phyloP scores from a whole-genome alignment of 2,797 vertebrate species.

The Brachymystax lenok region DNA sequence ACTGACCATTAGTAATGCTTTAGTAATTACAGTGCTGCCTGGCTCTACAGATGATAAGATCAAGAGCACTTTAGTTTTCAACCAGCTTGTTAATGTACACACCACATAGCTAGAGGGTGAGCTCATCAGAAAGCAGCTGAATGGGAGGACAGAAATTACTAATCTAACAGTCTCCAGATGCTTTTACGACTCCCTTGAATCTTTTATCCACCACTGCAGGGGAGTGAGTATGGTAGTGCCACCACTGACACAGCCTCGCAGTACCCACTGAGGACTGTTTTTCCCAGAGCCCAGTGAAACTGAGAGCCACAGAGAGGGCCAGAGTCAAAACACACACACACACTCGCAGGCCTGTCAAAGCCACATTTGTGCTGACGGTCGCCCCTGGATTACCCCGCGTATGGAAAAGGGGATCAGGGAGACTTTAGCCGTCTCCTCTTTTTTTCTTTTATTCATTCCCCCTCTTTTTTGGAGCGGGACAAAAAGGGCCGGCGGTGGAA shows the following conservation, averaged over 20 bases:
- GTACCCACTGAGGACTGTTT: not conserved
- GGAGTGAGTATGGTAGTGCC: conserved; percentile 6
- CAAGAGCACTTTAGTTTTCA: conserved; percentile 28
- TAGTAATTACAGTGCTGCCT: conserved; percentile 35
- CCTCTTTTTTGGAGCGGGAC: conserved; percentile 68
- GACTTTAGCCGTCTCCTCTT: conserved; percentile 74
- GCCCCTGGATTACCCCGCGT: conserved; percentile 71
- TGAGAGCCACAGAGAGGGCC: not conserved
- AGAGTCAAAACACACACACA: conserved; percentile 17
- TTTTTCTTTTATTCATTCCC: conserved; percentile 69
- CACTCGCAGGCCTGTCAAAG: conserved; percentile 55
- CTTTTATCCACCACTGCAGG: not conserved
- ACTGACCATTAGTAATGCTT: conserved; percentile 25
- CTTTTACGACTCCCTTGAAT: conserved; percentile 20
- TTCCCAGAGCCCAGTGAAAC: conserved; percentile 7
- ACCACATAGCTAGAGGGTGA: conserved; percentile 31
- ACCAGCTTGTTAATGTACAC: conserved; percentile 28
- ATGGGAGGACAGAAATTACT: conserved; percentile 12
- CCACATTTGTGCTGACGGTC: conserved; percentile 76
- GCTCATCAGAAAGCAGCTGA: conserved; percentile 20
- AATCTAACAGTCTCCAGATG: not conserved
- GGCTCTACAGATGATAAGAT: not conserved
- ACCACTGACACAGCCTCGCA: conserved; percentile 7
- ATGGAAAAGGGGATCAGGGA: conserved; percentile 78
- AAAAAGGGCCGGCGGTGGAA: conserved; percentile 66